Percentiles rank a stretch among this genome's conserved stretches.
Conservation (phyloP, 2,797 vertebrate species). For the Melanotaenia parkinsoni region DNA sequence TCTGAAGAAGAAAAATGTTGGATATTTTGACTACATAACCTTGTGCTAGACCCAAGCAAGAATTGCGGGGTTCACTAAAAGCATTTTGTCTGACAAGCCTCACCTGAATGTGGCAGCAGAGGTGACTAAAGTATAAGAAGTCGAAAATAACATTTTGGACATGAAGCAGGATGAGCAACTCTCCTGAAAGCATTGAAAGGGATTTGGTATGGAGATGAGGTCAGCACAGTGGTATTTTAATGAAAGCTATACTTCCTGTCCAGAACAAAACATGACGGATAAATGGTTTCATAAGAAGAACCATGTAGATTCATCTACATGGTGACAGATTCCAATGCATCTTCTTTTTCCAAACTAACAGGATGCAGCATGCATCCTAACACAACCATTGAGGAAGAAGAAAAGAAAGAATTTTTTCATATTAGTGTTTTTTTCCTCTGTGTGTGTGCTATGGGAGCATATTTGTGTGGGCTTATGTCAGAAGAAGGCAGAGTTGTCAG, state of each 20-base stretch:
- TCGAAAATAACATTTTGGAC: constrained; percentile 43
- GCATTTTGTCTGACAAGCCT: constrained; percentile 63
- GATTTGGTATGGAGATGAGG: constrained; percentile 36
- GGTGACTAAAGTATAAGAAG: constrained; percentile 37
- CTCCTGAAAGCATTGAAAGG: constrained; percentile 57
- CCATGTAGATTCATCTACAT: constrained; percentile 10
- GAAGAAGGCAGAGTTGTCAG: constrained; percentile 76
- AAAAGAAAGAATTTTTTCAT: constrained; percentile 16
- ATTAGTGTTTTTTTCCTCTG: constrained; percentile 1
- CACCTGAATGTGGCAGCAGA: constrained; percentile 30
- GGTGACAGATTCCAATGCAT: constrained; percentile 34
- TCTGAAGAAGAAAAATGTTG: constrained; percentile 7
- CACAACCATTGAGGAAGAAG: constrained; percentile 51
- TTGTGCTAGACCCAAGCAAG: constrained; percentile 55
- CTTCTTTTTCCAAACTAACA: constrained; percentile 39
- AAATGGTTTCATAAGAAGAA: too few relatives aligned
- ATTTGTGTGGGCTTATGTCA: constrained; percentile 74
- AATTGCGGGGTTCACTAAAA: constrained; percentile 59
- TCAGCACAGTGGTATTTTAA: constrained; percentile 49
- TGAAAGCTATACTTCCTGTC: constrained; percentile 45
- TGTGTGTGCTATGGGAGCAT: constrained; percentile 19
- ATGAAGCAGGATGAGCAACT: constrained; percentile 31
- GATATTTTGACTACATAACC: constrained; percentile 48
- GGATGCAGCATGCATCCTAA: constrained; percentile 51
- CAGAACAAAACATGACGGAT: constrained; percentile 21